phyloP scores from a whole-genome alignment of 1,140 invertebrate genomes.

The Megalonaias nervosa region DNA sequence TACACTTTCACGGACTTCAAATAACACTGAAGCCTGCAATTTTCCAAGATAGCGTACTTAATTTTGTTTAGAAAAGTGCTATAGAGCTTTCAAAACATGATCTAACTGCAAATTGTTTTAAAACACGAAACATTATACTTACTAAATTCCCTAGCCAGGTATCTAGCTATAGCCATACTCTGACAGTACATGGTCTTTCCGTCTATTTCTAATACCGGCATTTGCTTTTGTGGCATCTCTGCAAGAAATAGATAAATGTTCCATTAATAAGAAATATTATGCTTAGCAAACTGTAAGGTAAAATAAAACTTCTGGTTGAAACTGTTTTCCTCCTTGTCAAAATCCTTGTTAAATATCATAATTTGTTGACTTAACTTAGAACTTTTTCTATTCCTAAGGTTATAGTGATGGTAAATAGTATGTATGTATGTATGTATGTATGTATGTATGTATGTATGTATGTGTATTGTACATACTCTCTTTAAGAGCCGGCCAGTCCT shows the following conservation, averaged over 20 bases:
- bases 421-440: no score
- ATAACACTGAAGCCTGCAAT: no score
- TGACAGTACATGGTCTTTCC: not conserved
- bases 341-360: not conserved
- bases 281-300: not conserved
- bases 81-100: not conserved
- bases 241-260: not conserved
- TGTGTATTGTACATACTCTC: not conserved
- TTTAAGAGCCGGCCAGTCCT: constrained; percentile 1
- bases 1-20: no score
- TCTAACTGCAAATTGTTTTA: not conserved
- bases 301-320: not conserved
- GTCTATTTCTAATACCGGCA: not conserved
- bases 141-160: not conserved
- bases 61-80: no score
- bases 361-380: not conserved
- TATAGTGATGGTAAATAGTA: not conserved
- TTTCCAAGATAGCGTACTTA: no score
- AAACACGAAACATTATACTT: not conserved
- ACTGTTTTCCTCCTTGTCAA: not conserved
- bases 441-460: no score
- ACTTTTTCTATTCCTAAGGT: not conserved
- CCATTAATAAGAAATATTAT: not conserved
- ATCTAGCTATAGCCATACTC: not conserved
- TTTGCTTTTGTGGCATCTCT: not conserved